phyloP scores from a whole-genome alignment of 2,888 invertebrate species.

The Polietes domitor region DNA sequence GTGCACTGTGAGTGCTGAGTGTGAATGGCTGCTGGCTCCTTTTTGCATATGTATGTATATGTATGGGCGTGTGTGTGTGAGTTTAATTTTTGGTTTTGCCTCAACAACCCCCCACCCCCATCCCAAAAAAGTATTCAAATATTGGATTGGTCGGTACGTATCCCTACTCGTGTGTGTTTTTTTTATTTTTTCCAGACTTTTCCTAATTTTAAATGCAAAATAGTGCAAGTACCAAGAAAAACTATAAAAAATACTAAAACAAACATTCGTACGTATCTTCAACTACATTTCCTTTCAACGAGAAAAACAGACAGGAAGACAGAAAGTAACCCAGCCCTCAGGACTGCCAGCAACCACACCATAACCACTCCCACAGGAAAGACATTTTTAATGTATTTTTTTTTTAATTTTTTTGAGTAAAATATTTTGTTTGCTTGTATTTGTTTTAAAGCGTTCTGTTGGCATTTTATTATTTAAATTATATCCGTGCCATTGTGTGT shows the following conservation, averaged over 20 bases:
- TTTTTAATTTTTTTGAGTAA: constrained; percentile 6
- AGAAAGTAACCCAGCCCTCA: background rate
- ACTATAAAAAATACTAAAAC: constrained; percentile 26
- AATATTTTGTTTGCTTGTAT: constrained; percentile 31
- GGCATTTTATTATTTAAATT: constrained; percentile 36
- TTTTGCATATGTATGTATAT: background rate
- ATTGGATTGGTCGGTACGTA: constrained; percentile 24
- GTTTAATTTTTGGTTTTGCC: constrained; percentile 5
- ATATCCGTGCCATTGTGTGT: constrained; percentile 9
- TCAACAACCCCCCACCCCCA: background rate
- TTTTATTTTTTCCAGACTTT: constrained; percentile 17
- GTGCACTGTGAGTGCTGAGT: background rate
- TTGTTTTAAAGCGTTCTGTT: constrained; percentile 8
- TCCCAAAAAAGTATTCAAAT: background rate
- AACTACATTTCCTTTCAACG: constrained; percentile 6
- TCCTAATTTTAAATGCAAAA: constrained; percentile 61
- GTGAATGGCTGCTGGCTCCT: background rate
- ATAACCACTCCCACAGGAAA: background rate
- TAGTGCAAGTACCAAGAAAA: constrained; percentile 17
- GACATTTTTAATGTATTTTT: background rate
- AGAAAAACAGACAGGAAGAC: background rate
- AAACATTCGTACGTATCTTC: constrained; percentile 11
- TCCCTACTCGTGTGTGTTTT: background rate
- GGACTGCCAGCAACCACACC: background rate
- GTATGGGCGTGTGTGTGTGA: background rate